Percentiles rank a stretch among this genome's conserved stretches.
phyloP scores from a whole-genome alignment of 2,888 invertebrate genomes.

The Drosophila affinis region DNA sequence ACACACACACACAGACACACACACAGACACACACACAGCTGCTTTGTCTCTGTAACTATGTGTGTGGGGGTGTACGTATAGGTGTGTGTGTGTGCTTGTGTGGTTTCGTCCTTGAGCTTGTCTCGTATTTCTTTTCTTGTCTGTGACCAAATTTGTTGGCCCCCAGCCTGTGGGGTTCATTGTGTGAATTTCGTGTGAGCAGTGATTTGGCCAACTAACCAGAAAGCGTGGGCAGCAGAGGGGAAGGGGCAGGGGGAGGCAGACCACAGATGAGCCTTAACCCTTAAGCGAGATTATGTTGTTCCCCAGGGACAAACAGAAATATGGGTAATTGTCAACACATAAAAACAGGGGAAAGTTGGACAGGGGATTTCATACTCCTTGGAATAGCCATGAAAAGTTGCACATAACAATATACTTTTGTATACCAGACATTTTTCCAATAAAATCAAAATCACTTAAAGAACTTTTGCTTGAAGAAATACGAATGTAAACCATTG shows the following conservation, averaged over 20 bases:
- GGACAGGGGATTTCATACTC: no score
- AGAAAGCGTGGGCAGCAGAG: background rate
- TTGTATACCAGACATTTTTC: background rate
- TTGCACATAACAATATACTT: background rate
- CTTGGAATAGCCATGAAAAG: no score
- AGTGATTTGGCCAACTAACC: constrained; percentile 74
- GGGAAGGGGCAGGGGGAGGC: background rate
- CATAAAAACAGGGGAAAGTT: background rate
- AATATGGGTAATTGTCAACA: background rate
- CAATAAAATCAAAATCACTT: background rate
- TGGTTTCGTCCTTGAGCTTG: constrained; percentile 52
- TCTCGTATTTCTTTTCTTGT: constrained; percentile 28
- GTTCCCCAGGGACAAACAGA: background rate
- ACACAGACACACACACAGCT: constrained; percentile 17
- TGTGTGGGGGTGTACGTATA: no score
- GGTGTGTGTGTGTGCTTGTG: constrained; percentile 11
- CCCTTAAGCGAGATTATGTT: background rate
- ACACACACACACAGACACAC: constrained; percentile 38
- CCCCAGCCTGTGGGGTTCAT: constrained; percentile 43
- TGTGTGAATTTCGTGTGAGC: constrained; percentile 48
- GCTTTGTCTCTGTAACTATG: constrained; percentile 24
- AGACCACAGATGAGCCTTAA: constrained; percentile 1
- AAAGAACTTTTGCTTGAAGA: background rate
- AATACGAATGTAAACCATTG: background rate
- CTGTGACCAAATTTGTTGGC: constrained; percentile 58